Conservation (phyloP, 1,140 invertebrate species). For the Hestina assimilis region DNA sequence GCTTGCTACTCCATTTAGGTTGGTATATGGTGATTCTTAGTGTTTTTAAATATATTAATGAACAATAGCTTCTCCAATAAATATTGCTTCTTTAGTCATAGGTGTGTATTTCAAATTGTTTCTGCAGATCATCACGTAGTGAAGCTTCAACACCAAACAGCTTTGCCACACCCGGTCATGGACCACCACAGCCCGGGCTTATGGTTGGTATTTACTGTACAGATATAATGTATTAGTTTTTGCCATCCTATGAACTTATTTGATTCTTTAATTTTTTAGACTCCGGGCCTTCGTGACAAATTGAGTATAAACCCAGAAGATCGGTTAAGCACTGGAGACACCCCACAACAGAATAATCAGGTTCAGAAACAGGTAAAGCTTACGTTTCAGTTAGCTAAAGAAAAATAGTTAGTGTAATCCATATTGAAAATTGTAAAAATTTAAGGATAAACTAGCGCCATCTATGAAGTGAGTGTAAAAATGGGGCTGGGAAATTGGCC, state of each 20-base stretch:
- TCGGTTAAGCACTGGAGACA: constrained; percentile 83
- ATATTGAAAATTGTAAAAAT: constrained; percentile 5
- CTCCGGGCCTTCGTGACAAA: constrained; percentile 89
- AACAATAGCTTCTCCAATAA: neutral
- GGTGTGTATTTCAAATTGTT: neutral
- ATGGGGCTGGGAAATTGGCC: too few species aligned
- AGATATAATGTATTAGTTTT: too few species aligned
- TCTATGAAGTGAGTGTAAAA: too few species aligned
- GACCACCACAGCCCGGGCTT: constrained; percentile 39
- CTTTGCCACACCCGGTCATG: constrained; percentile 72
- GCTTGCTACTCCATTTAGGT: constrained; percentile 94
- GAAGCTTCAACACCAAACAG: constrained; percentile 74
- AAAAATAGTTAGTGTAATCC: too few species aligned
- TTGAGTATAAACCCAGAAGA: constrained; percentile 96
- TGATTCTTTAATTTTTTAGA: constrained; percentile 37
- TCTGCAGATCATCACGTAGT: constrained; percentile 56
- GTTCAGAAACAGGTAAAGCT: constrained; percentile 84
- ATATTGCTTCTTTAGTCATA: neutral
- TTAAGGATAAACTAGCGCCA: too few species aligned
- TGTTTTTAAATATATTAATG: neutral
- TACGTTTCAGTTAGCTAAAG: too few species aligned
- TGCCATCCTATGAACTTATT: too few species aligned
- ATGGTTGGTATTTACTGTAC: constrained; percentile 32
- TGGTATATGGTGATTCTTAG: too few species aligned
- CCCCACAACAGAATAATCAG: constrained; percentile 80